Conservation (phyloP, 1,140 invertebrate genomes). For the Nephotettix cincticeps region DNA sequence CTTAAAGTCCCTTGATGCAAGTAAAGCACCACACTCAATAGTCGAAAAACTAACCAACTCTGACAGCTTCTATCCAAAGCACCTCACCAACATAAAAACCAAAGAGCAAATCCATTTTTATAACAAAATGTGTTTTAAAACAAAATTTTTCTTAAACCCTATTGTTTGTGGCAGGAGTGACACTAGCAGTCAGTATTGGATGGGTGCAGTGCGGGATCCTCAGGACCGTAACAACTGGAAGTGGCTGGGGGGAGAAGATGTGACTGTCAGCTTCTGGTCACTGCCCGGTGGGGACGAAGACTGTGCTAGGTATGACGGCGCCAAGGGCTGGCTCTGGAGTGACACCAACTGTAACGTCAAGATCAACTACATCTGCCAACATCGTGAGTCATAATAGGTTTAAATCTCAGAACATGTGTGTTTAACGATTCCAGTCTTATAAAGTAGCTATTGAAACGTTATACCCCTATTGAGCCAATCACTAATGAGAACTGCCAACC, state of each 20-base stretch:
- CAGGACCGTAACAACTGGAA: constrained; percentile 82
- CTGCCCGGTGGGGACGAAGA: constrained; percentile 78
- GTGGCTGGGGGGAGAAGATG: constrained; percentile 85
- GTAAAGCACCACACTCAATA: too few relatives aligned
- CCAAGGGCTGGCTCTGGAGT: constrained; percentile 93
- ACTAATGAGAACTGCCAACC: too few relatives aligned
- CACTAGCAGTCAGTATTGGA: constrained; percentile 91
- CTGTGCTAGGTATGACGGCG: constrained; percentile 88
- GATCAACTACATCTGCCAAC: constrained; percentile 92
- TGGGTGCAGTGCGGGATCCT: constrained; percentile 83
- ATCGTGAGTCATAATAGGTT: constrained; percentile 88
- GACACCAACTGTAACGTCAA: constrained; percentile 85
- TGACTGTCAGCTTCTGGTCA: constrained; percentile 92
- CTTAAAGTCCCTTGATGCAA: too few relatives aligned
- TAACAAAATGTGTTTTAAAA: too few relatives aligned
- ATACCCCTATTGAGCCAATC: too few relatives aligned
- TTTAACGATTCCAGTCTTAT: too few relatives aligned
- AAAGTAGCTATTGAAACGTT: too few relatives aligned
- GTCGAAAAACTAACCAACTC: too few relatives aligned
- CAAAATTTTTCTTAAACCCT: constrained; percentile 10
- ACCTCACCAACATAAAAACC: too few relatives aligned
- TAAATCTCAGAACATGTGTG: too few relatives aligned
- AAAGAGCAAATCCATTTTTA: too few relatives aligned
- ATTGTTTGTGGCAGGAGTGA: constrained; percentile 63
- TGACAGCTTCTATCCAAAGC: too few relatives aligned